A percentile compares a stretch with the other conserved stretches of the same genome.
phyloP scores from a whole-genome alignment of 30 jellyfish, hydroid and myxozoan species.

The Rhopilema esculentum region DNA sequence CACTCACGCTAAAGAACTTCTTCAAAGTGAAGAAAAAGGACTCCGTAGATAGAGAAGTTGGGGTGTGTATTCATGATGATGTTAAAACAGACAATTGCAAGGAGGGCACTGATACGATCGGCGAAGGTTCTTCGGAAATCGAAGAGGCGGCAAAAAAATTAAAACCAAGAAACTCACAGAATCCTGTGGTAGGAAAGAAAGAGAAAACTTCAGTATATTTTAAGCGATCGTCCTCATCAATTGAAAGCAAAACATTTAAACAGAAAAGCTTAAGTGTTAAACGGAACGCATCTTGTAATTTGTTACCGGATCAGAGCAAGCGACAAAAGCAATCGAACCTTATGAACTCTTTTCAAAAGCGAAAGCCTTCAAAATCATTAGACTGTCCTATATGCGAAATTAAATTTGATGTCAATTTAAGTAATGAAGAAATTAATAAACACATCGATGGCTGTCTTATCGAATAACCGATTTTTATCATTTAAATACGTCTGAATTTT shows the following conservation, averaged over 20 bases:
- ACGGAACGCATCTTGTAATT: conserved; percentile 6
- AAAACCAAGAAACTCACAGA: background rate
- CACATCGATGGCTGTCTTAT: conserved; percentile 88
- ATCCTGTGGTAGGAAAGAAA: background rate
- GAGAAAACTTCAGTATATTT: background rate
- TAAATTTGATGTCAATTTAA: conserved; percentile 41
- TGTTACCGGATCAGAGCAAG: conserved; percentile 23
- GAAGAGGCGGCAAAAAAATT: background rate
- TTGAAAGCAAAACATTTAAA: background rate
- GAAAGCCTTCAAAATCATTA: conserved; percentile 31
- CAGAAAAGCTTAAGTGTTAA: conserved; percentile 10
- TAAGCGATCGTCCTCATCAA: background rate
- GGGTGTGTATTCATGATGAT: background rate
- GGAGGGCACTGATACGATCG: background rate
- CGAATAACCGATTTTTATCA: conserved; percentile 48
- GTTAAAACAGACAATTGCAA: background rate
- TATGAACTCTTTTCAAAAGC: conserved; percentile 23
- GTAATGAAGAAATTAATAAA: conserved; percentile 60
- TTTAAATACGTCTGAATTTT: background rate
- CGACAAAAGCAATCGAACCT: conserved; percentile 76
- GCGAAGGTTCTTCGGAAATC: background rate
- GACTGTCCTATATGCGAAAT: conserved; percentile 82
- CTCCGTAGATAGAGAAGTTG: background rate
- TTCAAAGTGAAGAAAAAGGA: conserved; percentile 50
- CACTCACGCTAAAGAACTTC: conserved; percentile 74